A percentile compares a stretch with the other conserved stretches of the same genome.
Conservation (phyloP, 2,888 invertebrate species). For the Thyatira batis region DNA sequence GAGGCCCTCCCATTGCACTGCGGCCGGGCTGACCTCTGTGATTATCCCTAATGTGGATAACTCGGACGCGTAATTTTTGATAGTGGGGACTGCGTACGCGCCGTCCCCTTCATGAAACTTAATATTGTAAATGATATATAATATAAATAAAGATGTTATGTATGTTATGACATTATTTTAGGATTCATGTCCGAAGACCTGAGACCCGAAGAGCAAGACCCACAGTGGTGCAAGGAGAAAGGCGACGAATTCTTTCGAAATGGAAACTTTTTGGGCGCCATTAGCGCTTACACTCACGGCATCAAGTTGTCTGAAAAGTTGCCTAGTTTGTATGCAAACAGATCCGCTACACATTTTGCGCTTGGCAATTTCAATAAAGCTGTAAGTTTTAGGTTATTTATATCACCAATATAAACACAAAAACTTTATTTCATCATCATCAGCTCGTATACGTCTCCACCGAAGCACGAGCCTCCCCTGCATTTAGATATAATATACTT, state of each 20-base stretch:
- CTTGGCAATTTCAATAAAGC: slow-evolving; percentile 89
- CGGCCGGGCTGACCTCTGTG: slow-evolving; percentile 10
- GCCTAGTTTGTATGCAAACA: slow-evolving; percentile 87
- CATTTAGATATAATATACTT: no score
- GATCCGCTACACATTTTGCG: slow-evolving; percentile 91
- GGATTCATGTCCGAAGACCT: slow-evolving; percentile 89
- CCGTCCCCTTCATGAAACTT: neutral
- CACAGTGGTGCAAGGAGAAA: slow-evolving; percentile 90
- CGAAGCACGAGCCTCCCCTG: no score
- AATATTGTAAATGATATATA: neutral
- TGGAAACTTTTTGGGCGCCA: slow-evolving; percentile 89
- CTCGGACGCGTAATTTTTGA: slow-evolving; percentile 15
- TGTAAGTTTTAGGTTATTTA: slow-evolving; percentile 48
- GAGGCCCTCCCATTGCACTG: slow-evolving; percentile 13
- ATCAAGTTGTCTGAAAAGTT: slow-evolving; percentile 88
- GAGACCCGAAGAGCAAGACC: slow-evolving; percentile 90
- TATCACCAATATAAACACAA: neutral
- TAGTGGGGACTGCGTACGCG: slow-evolving; percentile 16
- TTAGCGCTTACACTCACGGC: slow-evolving; percentile 91
- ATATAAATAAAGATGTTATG: no score
- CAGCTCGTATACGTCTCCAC: neutral
- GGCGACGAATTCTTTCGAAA: slow-evolving; percentile 89
- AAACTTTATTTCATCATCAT: neutral
- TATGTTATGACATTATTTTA: no score
- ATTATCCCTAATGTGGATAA: slow-evolving; percentile 17